These are phyloP conservation scores for Thomomys bottae DNA, from an alignment of 2,113 vertebrate species.

Conservation along the genomic window DNA sequence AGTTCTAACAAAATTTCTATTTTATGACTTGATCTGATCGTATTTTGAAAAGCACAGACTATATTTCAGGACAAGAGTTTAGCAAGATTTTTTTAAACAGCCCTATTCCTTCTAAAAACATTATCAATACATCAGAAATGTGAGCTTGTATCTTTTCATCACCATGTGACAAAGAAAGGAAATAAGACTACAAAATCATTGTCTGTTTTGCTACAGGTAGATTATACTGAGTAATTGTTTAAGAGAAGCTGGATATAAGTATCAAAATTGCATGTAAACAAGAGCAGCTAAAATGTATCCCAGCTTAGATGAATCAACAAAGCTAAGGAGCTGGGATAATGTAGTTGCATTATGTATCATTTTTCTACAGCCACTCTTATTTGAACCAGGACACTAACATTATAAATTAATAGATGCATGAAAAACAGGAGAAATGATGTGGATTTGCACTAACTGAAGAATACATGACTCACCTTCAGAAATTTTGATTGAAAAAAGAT, in stretches of 20 bases:
- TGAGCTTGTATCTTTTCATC: not conserved
- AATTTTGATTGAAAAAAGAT: not conserved
- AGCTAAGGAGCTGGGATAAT: not conserved
- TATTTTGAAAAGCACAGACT: not conserved
- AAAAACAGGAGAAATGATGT: not conserved
- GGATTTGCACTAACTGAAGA: not conserved
- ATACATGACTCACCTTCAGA: not conserved
- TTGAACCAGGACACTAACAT: not conserved
- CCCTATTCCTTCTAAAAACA: too few species aligned
- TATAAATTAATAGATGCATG: not conserved
- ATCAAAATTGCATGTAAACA: not conserved
- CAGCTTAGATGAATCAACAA: not conserved
- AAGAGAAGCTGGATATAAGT: not conserved
- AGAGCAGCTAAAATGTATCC: not conserved
- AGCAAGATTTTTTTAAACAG: not conserved
- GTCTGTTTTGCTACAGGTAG: not conserved
- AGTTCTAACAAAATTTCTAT: not conserved
- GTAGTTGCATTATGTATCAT: not conserved
- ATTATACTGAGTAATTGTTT: not conserved
- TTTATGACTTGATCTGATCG: not conserved
- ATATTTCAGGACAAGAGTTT: not conserved
- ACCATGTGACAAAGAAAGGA: not conserved
- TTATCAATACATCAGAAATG: too few species aligned
- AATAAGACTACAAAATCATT: not conserved
- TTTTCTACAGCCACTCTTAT: not conserved